Base-by-base conservation (phyloP, 2,113 vertebrate species). In the Gobiocypris rarus region DNA sequence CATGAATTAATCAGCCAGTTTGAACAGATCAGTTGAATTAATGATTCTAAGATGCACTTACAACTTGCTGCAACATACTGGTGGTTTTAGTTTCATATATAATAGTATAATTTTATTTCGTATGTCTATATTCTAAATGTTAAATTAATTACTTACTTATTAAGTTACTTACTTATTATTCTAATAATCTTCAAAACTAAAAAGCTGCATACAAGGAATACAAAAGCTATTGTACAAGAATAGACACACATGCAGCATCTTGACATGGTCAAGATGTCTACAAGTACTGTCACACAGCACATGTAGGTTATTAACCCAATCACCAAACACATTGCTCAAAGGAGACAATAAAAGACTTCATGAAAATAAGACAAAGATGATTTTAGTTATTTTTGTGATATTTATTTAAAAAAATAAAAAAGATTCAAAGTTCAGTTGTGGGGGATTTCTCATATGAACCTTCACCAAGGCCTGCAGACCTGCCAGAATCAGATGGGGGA, bases 201-300 rank as follows among this genome's bases (percentile, higher is more conserved):
- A 26, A 50, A 54, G 26, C 69, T 11, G 14, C 22, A 73, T 9
- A 52, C 31, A 28, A 75, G 4, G 1, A 52, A 15, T n/a, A 5
- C 22, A 48, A 43, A 70, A 58, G 5, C 70, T 26, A 17, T 17
- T 9, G 0, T 15, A 45, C 9, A 61, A 22, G 3, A 83, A 61
- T 50, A 75, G 10, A 34, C 7, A 75, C 56, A 63, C n/a, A 13
- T 58, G 19, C 41, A 19, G 19, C 4, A 22, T 70, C 82, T 26
- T 63, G 82, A 65, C 43, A 34, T 65, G 26, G 82, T 22, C 52
- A 43, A 59, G 28, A 61, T 48, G 70, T 41, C 54, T 45, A 24
- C 28, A 43, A 26, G 45, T 17, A 8, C 50, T 19, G 15, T 10
- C 52, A 74, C n/a, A 82, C 81, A 1, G 14, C 10, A 41, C 54